These are phyloP conservation scores for Neostethus bicornis DNA, from an alignment of 2,797 vertebrate genomes.

Conservation along the genomic window DNA sequence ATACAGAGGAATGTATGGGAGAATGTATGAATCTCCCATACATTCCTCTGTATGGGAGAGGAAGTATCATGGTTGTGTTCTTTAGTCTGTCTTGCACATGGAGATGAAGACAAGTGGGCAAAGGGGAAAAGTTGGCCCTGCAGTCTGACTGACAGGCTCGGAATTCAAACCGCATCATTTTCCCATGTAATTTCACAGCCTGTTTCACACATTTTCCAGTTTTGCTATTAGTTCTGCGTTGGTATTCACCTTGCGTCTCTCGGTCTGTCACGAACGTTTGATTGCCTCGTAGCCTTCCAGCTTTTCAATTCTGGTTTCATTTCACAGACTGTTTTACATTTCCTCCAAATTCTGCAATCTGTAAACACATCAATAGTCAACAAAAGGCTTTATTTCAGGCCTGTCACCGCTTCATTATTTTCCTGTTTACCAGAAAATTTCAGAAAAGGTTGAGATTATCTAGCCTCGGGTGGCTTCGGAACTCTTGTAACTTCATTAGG, in stretches of 20 bases:
- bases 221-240: constrained; percentile 36
- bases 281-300: constrained; percentile 45
- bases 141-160: constrained; percentile 24
- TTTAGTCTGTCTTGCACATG: constrained; percentile 1
- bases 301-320: constrained; percentile 26
- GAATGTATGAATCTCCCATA: too few species aligned
- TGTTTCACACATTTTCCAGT: constrained; percentile 53
- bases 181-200: constrained; percentile 64
- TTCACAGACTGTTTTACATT: constrained; percentile 49
- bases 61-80: neutral
- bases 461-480: neutral
- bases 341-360: constrained; percentile 21
- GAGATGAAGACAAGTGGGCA: neutral
- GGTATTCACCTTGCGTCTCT: constrained; percentile 39
- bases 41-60: neutral
- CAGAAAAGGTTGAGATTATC: constrained; percentile 1
- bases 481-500: too few species aligned
- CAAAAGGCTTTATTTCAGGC: constrained; percentile 32
- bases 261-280: constrained; percentile 33
- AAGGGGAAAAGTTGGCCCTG: constrained; percentile 1
- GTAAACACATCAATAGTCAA: constrained; percentile 43
- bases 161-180: constrained; percentile 35
- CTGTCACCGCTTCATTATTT: constrained; percentile 7
- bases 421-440: neutral
- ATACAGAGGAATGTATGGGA: too few species aligned